Evolutionary conservation across 2,113 vertebrate species (phyloP), one percentile per base, ranked within the genome.

Genomic region (Carassius carassius): DNA sequence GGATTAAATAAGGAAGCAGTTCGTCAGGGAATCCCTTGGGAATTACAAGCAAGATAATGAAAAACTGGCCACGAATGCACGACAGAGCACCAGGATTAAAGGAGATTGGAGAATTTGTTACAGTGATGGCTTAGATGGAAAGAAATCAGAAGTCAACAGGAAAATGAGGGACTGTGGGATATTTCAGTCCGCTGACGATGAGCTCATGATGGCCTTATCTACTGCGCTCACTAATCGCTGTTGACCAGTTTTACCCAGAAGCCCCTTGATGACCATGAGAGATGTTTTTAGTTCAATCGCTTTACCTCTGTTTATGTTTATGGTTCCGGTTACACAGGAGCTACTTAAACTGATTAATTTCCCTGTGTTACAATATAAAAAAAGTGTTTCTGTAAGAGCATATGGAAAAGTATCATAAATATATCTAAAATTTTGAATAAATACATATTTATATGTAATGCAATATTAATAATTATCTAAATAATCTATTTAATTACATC

Each of bases 31-130:
- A 58, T 79, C 37, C 58, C 37, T 79, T 23, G 7, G 56, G 77
- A 92, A 93, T 92, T 91, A 90, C 69, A 88, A 86, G 51, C 81
- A 85, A 90, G 85, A 91, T 90, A 88, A 92, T 91, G 89, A 91
- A 91, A 90, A 89, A 88, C 72, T 85, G 72, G 76, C 85, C 77
- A 80, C 84, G 80, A 83, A 87, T 90, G 85, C 90, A 87, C 86
- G 87, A 90, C 35, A 83, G 87, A 86, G 88, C 87, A 83, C 88
- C 44, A 60, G 91, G 93, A 94, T 94, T 94, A 93, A 67, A 58
- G 76, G 49, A 88, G 92, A 92, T 92, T 92, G 80, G 83, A 44
- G 78, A 89, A 77, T 4, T 65, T 87, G 86, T 87, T 86, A 85
- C 83, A 85, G 88, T 90, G 87, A 86, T 14, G 67, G 84, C 91